Base-by-base conservation (phyloP, 2,888 invertebrate species). In the Parapristionchus giblindavisi region DNA sequence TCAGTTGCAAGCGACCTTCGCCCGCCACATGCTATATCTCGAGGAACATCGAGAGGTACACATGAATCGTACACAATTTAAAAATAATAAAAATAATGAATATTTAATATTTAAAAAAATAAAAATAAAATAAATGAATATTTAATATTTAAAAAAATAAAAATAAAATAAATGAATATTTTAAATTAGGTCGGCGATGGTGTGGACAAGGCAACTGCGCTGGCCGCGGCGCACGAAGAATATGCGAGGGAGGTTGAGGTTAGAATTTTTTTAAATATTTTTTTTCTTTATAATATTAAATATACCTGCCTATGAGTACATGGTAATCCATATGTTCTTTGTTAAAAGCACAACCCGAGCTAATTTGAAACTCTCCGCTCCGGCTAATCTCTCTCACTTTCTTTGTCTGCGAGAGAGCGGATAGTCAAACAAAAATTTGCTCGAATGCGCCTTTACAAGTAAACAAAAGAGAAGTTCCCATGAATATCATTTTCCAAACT, bases 1-100 rank as follows among this genome's bases (percentile, higher is more conserved):
- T 63, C 85, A 90, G 90, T 85, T 89, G 60, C 90, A 90, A 88
- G 87, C 88, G 77, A 82, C 82, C 17, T 86, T 89, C 75, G 89
- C 89, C 52, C 84, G 87, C 68, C 89, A 89, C 78, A 86, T 90
- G 81, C 87, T 88, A 63, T 87, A 86, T 82, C 80, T 90, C 79
- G 88, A 89, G 75, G 87, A 86, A 54, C 88, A 89, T 87, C 84
- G 88, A 32, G 89, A 89, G 40, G 84, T 89, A n/a, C n/a, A n/a
- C n/a, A n/a, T n/a, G n/a, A n/a, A n/a, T n/a, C n/a, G n/a, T n/a
- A n/a, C n/a, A n/a, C n/a, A n/a, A n/a, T n/a, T n/a, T n/a, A n/a
- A n/a, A n/a, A n/a, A n/a, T n/a, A 2, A 60, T 34, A 1, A n/a
- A 43, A 43, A 14, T 43, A 14, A 21, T 61, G 40, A 38, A 24